Evolutionary conservation across 1,140 invertebrate genomes (phyloP), one percentile per base, ranked within the genome.

Genomic region (Leptinotarsa undecemlineata): DNA sequence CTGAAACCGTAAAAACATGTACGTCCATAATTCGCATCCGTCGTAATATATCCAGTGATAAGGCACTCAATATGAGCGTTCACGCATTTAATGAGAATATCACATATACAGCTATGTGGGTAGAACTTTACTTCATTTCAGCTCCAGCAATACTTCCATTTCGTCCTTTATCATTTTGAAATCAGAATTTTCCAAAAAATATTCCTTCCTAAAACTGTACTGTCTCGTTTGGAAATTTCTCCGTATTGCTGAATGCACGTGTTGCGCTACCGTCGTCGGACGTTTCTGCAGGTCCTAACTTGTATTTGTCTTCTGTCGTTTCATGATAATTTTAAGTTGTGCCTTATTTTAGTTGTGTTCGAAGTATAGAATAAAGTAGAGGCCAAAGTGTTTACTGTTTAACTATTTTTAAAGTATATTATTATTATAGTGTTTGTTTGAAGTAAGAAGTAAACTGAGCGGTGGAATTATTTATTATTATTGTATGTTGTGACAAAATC

Each of bases 1-100:
- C 48, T 57, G 48, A 57, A 57, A 57, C 48, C 48, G 48, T 57
- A 57, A 57, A 57, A 57, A 57, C 48, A 57, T 57, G 48, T 57
- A 57, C 48, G 48, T n/a, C 48, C n/a, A 57, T 14, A 57, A 57
- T 57, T 14, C 48, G 14, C 48, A 57, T 57, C n/a, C 48, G 48
- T 57, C 48, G 48, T 57, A 57, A 15, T 57, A 57, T 57, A 57
- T 57, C 48, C 48, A 57, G 48, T 57, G 48, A 57, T 57, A 57
- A 57, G 48, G 48, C 48, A 57, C 48, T 57, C 48, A 57, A 57
- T 5, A 57, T 57, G 48, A 57, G 48, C 48, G 48, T 57, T 57
- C 48, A n/a, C 48, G 48, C 48, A 57, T 15, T 57, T 57, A 57
- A 57, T 57, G 48, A 57, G 48, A 57, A 57, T 57, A 15, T 57